Evolutionary conservation across 2,888 invertebrate species (phyloP), one percentile per base, ranked within the genome.

Genomic region (Philopedon plagiatum): DNA sequence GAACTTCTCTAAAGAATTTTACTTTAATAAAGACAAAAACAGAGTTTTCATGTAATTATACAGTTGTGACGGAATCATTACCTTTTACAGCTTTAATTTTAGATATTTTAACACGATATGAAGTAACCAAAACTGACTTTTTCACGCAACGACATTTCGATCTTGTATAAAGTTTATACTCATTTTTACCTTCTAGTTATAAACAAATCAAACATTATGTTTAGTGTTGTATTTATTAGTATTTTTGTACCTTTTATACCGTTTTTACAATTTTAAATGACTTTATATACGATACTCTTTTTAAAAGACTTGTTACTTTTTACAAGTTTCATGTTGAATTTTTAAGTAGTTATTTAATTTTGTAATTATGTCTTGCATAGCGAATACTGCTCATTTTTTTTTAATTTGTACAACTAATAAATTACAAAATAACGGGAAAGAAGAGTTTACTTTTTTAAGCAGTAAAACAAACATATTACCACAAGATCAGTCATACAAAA

Each of bases 301-400:
- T 21, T 23, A 60, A 44, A 60, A 60, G 39, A 44, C 39, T 46
- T 62, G 19, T 46, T 46, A 29, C 2, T 39, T n/a, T 60, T 39
- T 44, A 41, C 63, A 63, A 63, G 51, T 54, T 63, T 34, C n/a
- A 41, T 41, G 54, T 54, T 64, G 54, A 37, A 54, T 23, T 19
- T 26, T 64, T 64, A 64, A 39, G 32, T 64, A 64, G 63, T 46
- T 64, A 64, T 64, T 64, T 64, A 64, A 54, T 37, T 41, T 46
- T n/a, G n/a, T n/a, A n/a, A n/a, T n/a, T n/a, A n/a, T n/a, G 41
- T 39, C 26, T 41, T 58, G 15, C 15, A 23, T 58, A 26, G 0
- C 15, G n/a, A 18, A 23, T 41, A 26, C 39, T 41, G 23, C 51
- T 61, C 21, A 15, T 26, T 29, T 19, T 7, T 37, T n/a, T 26